phyloP scores from a whole-genome alignment of 2,797 vertebrate genomes.

The Dallia pectoralis region DNA sequence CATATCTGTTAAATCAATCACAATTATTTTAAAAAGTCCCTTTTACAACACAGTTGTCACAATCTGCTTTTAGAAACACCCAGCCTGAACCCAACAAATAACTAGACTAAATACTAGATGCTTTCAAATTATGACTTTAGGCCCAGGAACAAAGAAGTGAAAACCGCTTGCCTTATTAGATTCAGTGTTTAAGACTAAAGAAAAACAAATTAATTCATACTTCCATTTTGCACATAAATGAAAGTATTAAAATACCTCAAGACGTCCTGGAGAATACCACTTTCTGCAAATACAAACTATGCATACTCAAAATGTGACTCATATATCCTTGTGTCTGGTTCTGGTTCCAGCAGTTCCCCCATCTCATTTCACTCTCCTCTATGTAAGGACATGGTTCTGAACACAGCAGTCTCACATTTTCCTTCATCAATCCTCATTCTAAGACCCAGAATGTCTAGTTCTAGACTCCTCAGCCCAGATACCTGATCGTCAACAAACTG shows the following conservation, averaged over 20 bases:
- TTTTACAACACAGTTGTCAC: too few species aligned
- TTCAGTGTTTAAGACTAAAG: conserved; percentile 60
- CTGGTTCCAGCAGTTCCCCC: neutral
- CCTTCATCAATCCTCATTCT: conserved; percentile 1
- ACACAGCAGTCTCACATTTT: conserved; percentile 4
- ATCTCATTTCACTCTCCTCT: neutral
- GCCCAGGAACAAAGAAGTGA: too few species aligned
- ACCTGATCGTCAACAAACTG: conserved; percentile 33
- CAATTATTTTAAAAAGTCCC: too few species aligned
- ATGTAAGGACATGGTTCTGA: neutral
- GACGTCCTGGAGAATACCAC: conserved; percentile 23
- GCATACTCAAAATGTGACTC: neutral
- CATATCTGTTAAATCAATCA: too few species aligned
- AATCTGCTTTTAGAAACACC: too few species aligned
- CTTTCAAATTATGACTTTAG: too few species aligned
- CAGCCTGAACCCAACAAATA: too few species aligned
- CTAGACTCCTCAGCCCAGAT: conserved; percentile 15
- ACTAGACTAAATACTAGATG: too few species aligned
- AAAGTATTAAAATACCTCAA: conserved; percentile 46
- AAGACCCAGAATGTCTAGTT: conserved; percentile 13
- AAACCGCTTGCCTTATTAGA: neutral
- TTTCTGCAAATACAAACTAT: conserved; percentile 23
- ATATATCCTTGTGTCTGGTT: neutral
- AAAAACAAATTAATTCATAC: conserved; percentile 54
- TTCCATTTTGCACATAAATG: conserved; percentile 65